These are phyloP conservation scores for Aricia agestis DNA, from an alignment of 1,140 invertebrate genomes.

Conservation along the genomic window DNA sequence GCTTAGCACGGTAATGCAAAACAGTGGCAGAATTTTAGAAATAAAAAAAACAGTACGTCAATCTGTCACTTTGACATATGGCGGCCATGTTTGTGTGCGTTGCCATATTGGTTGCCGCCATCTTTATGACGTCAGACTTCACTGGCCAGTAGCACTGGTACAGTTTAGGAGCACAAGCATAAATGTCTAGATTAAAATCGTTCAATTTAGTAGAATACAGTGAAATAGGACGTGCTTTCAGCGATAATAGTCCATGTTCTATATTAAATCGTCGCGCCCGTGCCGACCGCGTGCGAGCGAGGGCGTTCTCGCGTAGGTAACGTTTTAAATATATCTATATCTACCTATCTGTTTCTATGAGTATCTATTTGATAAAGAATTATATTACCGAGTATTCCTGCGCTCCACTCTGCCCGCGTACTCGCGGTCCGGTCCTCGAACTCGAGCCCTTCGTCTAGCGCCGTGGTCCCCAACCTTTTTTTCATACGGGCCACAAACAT, in stretches of 20 bases:
- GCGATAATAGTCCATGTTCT: slow-evolving; percentile 12
- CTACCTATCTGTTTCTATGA: neutral
- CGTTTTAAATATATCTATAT: slow-evolving; percentile 1
- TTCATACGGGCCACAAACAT: too few species aligned
- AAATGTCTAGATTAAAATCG: slow-evolving; percentile 13
- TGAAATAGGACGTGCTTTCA: slow-evolving; percentile 15
- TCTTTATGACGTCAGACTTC: neutral
- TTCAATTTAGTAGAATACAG: slow-evolving; percentile 12
- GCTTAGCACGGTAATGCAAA: too few species aligned
- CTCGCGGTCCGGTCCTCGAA: neutral
- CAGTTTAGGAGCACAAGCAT: neutral
- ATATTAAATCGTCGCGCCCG: slow-evolving; percentile 9
- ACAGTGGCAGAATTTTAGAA: too few species aligned
- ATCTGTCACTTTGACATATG: too few species aligned
- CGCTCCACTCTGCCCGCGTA: slow-evolving; percentile 4
- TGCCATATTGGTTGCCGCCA: too few species aligned
- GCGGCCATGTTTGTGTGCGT: too few species aligned
- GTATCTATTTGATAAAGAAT: neutral
- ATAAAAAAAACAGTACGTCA: too few species aligned
- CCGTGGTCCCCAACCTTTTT: too few species aligned
- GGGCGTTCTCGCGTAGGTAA: neutral
- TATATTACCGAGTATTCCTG: slow-evolving; percentile 6
- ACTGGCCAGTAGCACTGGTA: neutral
- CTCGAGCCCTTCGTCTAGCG: neutral
- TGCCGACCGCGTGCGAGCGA: neutral